Evolutionary conservation across 1,140 invertebrate species (phyloP).

Genomic region (Drosophila micromelanica): DNA sequence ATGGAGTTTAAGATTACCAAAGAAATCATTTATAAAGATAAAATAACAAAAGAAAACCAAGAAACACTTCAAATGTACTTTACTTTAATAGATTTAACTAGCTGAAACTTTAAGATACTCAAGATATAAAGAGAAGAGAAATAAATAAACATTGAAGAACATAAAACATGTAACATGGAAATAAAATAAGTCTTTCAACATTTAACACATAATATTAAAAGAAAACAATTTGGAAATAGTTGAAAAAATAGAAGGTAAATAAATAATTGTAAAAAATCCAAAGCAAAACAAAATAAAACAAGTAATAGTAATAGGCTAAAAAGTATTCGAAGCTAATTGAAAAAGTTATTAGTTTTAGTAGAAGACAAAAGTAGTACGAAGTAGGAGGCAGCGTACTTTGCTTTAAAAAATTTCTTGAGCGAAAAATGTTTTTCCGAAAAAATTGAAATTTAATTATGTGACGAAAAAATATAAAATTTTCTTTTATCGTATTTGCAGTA

Average conservation of each 20-base stretch:
- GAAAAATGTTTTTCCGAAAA: constrained; percentile 40
- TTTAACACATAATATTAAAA: constrained; percentile 29
- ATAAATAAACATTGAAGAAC: constrained; percentile 14
- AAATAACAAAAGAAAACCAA: constrained; percentile 13
- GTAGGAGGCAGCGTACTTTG: constrained; percentile 61
- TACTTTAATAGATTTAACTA: constrained; percentile 30
- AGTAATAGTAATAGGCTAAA: constrained; percentile 47
- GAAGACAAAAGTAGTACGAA: constrained; percentile 68
- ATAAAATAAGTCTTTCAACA: constrained; percentile 10
- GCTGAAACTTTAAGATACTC: constrained; percentile 14
- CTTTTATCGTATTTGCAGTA: constrained; percentile 2
- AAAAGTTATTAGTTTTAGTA: constrained; percentile 60
- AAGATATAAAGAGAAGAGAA: constrained; percentile 2
- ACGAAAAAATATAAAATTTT: constrained; percentile 32
- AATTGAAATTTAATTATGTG: constrained; percentile 34
- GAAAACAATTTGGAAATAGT: constrained; percentile 20
- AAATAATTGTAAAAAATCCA: constrained; percentile 43
- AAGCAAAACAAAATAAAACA: constrained; percentile 44
- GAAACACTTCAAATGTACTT: constrained; percentile 35
- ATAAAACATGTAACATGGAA: constrained; percentile 28
- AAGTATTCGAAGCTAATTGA: constrained; percentile 65
- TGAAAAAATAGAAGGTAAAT: constrained; percentile 26
- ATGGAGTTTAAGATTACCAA: neutral
- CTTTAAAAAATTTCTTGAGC: constrained; percentile 53
- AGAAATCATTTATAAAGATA: neutral